Conservation (phyloP, 1,140 invertebrate genomes). For the Pogonomyrmex barbatus region DNA sequence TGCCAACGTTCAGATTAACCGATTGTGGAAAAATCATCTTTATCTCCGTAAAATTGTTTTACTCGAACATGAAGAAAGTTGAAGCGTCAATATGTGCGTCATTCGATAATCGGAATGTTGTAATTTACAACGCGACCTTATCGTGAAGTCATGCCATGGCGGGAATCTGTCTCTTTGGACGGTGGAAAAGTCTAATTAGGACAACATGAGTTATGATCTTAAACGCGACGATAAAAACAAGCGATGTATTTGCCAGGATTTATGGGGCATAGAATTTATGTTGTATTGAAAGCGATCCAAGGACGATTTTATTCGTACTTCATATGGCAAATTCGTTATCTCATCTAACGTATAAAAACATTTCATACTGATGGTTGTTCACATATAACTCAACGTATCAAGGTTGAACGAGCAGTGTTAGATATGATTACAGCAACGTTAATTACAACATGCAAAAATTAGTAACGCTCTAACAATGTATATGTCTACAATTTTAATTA, state of each 20-base stretch:
- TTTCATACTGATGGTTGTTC: neutral
- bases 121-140: slow-evolving; percentile 50
- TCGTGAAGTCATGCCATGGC: slow-evolving; percentile 1
- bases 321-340: neutral
- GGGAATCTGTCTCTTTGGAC: slow-evolving; percentile 34
- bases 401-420: neutral
- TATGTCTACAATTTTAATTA: neutral
- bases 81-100: slow-evolving; percentile 15
- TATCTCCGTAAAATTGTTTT: slow-evolving; percentile 1
- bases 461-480: neutral
- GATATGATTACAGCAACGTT: neutral
- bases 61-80: neutral
- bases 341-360: slow-evolving; percentile 22
- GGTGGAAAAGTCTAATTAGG: slow-evolving; percentile 46
- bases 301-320: neutral
- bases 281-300: slow-evolving; percentile 42
- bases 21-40: slow-evolving; percentile 7
- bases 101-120: slow-evolving; percentile 31
- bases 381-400: neutral
- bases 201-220: slow-evolving; percentile 45
- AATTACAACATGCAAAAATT: neutral
- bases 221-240: slow-evolving; percentile 40
- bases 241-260: slow-evolving; percentile 10
- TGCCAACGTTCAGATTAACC: neutral
- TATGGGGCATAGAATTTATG: slow-evolving; percentile 40